These are phyloP conservation scores for Erythrolamprus reginae DNA, from an alignment of 2,113 vertebrate genomes.

Conservation along the genomic window DNA sequence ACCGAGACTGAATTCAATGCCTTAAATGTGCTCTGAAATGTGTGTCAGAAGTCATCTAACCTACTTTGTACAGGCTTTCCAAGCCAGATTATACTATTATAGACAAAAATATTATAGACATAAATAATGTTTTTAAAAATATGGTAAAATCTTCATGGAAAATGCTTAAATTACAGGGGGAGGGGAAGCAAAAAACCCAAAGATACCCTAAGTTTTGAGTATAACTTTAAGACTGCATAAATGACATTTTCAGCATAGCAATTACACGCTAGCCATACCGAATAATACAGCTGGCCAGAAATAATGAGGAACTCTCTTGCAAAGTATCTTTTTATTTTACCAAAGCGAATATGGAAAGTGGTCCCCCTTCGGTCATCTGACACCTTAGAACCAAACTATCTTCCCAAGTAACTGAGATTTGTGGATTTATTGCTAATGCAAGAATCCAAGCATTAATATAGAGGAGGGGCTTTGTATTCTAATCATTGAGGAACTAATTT, in stretches of 20 bases:
- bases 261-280: not conserved
- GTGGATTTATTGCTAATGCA: not conserved
- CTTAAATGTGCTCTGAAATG: not conserved
- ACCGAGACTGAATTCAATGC: not conserved
- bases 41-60: not conserved
- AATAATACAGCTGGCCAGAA: not conserved
- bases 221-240: slow-evolving; percentile 1
- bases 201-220: not conserved
- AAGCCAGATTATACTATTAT: not conserved
- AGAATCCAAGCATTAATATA: not conserved
- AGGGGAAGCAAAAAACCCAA: not conserved
- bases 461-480: not conserved
- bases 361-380: not conserved
- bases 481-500: not conserved
- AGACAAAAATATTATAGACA: slow-evolving; percentile 13
- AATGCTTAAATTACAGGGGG: not conserved
- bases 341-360: not conserved
- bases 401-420: not conserved
- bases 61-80: not conserved
- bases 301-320: not conserved
- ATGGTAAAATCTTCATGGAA: not conserved
- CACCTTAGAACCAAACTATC: not conserved
- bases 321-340: not conserved
- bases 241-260: not conserved
- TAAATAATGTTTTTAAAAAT: not conserved